Evolutionary conservation across 2,113 vertebrate species (phyloP), one percentile per base, ranked within the genome.

Genomic region (Nanger granti): DNA sequence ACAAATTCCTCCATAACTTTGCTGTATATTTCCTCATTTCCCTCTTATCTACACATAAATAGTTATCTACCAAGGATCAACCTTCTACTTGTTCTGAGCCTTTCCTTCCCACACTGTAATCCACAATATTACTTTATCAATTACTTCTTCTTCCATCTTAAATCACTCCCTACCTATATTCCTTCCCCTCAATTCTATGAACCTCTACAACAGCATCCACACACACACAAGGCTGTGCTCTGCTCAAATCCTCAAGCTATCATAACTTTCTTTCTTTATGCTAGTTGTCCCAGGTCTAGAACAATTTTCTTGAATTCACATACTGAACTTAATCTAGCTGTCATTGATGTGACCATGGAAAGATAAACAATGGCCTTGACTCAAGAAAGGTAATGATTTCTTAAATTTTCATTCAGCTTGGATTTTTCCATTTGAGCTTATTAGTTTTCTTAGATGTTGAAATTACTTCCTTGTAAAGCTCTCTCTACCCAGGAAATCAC

Each of bases 401-500:
- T 93, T 83, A 66, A 83, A 55, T 89, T 96, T 96, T 97, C 69
- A 64, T 41, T 7, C 41, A 37, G 8, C 37, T 59, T 76, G n/a
- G 47, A 95, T 96, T 90, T 95, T 88, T 95, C 44, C 54, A 87
- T 26, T 54, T 95, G n/a, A 91, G 31, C 31, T 41, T 76, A 76
- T 52, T 62, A 11, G 7, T 59, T 85, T 86, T 37, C 28, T 86
- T 41, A 93, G 41, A 94, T 90, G 57, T 18, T 89, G 54, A 95
- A 94, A 90, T 5, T 89, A 11, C 4, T 14, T 59, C 83, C 41
- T 55, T 90, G 69, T 52, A 49, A 95, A 84, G 84, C 13, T 73
- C 37, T 55, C 64, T 95, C 44, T 79, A 76, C 12, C 28, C 29
- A 29, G 9, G 26, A 93, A 94, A 79, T 93, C 8, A 91, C 10